Evolutionary conservation across 2,797 vertebrate species (phyloP).

Genomic region (Neomorphus geoffroyi): DNA sequence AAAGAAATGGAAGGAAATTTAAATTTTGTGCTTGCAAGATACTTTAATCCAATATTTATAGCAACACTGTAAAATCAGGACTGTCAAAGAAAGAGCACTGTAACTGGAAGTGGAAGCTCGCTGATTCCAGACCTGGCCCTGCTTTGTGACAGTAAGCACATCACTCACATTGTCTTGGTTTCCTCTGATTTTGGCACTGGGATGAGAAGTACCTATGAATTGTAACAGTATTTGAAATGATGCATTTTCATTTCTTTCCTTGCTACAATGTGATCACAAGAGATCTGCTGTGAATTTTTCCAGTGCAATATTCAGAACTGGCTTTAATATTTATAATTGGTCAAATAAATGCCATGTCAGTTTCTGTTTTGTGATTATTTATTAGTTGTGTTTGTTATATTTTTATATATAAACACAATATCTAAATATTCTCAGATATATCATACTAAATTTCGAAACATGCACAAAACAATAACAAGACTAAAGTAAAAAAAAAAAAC

Average conservation of each 20-base stretch:
- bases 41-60: neutral
- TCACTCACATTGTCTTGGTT: accelerated
- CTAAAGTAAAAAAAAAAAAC: neutral
- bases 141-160: neutral
- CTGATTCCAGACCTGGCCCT: neutral
- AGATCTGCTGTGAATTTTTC: neutral
- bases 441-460: neutral
- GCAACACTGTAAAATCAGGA: neutral
- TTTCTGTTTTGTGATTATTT: neutral
- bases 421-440: neutral
- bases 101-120: neutral
- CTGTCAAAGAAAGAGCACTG: neutral
- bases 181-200: neutral
- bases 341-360: neutral
- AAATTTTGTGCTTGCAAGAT: neutral
- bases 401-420: neutral
- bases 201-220: accelerated
- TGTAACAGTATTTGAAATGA: neutral
- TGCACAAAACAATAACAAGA: neutral
- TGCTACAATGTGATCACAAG: neutral
- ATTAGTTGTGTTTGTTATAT: neutral
- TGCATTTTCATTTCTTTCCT: neutral
- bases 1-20: neutral
- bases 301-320: neutral
- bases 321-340: neutral